phyloP scores from a whole-genome alignment of 1,140 invertebrate species.

The Formica selysi region DNA sequence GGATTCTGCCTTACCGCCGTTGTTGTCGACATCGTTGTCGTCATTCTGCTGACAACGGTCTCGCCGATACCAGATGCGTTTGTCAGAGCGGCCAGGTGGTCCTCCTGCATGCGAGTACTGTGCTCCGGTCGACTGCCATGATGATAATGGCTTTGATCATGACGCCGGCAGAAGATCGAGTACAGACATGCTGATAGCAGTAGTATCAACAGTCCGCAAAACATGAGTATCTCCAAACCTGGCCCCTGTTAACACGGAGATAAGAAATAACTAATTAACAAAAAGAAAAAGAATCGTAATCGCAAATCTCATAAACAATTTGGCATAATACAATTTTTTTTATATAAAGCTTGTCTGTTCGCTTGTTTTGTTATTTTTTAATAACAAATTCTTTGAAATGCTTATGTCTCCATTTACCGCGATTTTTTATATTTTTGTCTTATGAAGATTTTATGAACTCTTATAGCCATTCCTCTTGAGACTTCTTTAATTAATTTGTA shows the following conservation, averaged over 20 bases:
- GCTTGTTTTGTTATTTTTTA: background rate
- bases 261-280: slow-evolving; percentile 18
- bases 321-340: too few relatives aligned
- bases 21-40: slow-evolving; percentile 25
- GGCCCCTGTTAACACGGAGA: slow-evolving; percentile 80
- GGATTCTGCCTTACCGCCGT: slow-evolving; percentile 78
- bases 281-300: background rate
- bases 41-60: slow-evolving; percentile 13
- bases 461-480: background rate
- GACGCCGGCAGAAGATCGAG: slow-evolving; percentile 79
- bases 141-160: slow-evolving; percentile 70
- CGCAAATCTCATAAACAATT: background rate
- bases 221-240: slow-evolving; percentile 89
- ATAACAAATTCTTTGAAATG: background rate
- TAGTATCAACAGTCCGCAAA: slow-evolving; percentile 89
- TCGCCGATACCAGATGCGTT: slow-evolving; percentile 29
- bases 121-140: slow-evolving; percentile 39
- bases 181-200: slow-evolving; percentile 88
- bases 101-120: slow-evolving; percentile 67
- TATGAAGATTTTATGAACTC: background rate
- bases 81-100: slow-evolving; percentile 71
- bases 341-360: too few relatives aligned
- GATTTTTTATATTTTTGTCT: background rate
- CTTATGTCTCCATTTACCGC: background rate
- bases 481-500: background rate